Percentiles rank a stretch among this genome's conserved stretches.
Evolutionary conservation across 2,113 vertebrate species (phyloP).

Genomic region (Aldabrachelys gigantea): DNA sequence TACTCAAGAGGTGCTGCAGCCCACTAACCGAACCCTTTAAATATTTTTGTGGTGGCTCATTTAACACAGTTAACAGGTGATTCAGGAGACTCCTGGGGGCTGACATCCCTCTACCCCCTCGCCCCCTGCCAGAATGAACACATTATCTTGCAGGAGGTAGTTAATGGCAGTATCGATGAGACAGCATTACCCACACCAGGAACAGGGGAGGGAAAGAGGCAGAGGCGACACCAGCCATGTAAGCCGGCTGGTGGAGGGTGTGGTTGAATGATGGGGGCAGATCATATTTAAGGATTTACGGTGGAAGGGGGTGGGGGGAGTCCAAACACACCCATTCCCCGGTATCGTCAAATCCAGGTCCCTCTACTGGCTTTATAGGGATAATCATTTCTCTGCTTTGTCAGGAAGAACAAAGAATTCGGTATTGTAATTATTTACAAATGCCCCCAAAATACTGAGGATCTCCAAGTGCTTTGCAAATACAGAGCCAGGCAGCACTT

Average conservation of each 20-base stretch:
- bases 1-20: not conserved
- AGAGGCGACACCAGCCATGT: accelerated
- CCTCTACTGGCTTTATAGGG: no score
- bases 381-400: not conserved
- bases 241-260: accelerated
- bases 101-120: no score
- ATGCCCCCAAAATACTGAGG: not conserved
- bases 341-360: not conserved
- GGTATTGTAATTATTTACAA: not conserved
- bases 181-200: no score
- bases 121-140: no score
- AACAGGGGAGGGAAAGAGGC: not conserved
- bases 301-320: not conserved
- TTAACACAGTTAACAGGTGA: not conserved
- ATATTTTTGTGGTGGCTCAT: not conserved
- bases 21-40: not conserved
- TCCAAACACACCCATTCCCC: not conserved
- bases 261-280: not conserved
- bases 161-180: no score
- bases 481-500: not conserved
- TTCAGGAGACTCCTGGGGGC: not conserved
- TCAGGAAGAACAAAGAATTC: not conserved
- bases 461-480: not conserved
- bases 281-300: not conserved
- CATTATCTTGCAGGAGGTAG: no score